Evolutionary conservation across 2,113 vertebrate genomes (phyloP).

Genomic region (Bujurquina vittata): DNA sequence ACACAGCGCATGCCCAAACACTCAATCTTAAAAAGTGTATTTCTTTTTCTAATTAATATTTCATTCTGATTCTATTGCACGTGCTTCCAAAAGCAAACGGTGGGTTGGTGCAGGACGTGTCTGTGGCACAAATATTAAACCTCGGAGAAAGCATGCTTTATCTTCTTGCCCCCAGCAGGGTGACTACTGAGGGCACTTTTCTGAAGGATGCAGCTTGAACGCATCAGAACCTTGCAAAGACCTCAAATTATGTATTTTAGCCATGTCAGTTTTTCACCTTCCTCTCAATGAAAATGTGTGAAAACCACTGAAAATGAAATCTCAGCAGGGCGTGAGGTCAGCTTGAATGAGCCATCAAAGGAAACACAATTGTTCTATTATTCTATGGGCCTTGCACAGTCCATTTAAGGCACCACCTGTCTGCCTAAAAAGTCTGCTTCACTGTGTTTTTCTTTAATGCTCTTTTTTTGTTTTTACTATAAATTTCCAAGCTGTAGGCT

Average conservation of each 20-base stretch:
- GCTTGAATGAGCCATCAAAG: background rate
- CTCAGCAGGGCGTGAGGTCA: background rate
- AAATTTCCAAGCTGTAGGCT: background rate
- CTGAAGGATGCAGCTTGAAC: background rate
- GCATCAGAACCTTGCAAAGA: background rate
- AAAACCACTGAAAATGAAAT: constrained; percentile 1
- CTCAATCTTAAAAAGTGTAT: background rate
- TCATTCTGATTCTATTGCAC: background rate
- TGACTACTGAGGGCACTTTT: constrained; percentile 5
- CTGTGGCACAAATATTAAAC: constrained; percentile 5
- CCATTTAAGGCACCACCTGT: background rate
- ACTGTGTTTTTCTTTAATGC: background rate
- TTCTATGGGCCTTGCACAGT: background rate
- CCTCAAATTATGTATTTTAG: background rate
- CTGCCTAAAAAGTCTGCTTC: background rate
- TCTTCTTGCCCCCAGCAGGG: background rate
- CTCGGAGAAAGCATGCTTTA: background rate
- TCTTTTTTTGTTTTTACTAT: background rate
- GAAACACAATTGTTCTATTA: background rate
- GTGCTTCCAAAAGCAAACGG: background rate
- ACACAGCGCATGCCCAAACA: background rate
- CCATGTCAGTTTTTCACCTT: background rate
- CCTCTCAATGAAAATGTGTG: background rate
- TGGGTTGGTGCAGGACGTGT: background rate
- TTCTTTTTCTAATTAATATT: constrained; percentile 17